phyloP scores from a whole-genome alignment of 2,113 vertebrate species.

The Percopsis transmontana region DNA sequence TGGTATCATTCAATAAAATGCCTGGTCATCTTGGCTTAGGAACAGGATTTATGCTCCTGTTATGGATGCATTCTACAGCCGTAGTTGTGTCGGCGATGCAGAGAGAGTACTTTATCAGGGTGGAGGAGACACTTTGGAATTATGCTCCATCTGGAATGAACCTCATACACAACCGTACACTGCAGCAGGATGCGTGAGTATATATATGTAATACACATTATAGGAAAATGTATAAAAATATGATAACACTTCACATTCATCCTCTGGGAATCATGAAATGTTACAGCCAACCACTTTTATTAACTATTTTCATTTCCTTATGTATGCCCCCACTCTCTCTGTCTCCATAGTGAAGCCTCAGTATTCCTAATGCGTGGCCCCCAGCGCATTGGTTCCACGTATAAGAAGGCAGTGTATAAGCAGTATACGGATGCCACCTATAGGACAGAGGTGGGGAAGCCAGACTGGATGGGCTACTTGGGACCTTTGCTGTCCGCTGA shows the following conservation, averaged over 20 bases:
- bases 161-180: constrained; percentile 56
- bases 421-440: constrained; percentile 84
- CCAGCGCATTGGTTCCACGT: constrained; percentile 68
- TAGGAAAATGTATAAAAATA: background rate
- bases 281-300: background rate
- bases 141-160: constrained; percentile 67
- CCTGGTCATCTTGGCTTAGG: background rate
- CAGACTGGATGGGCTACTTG: constrained; percentile 86
- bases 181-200: constrained; percentile 66
- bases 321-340: background rate
- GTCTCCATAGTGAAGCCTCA: constrained; percentile 50
- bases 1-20: constrained; percentile 39
- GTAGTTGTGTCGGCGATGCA: constrained; percentile 51
- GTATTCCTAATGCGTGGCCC: constrained; percentile 56
- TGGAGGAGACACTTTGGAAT: constrained; percentile 73
- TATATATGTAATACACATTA: background rate
- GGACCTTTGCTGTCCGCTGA: constrained; percentile 87
- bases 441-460: constrained; percentile 77
- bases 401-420: constrained; percentile 89
- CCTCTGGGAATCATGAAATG: no score
- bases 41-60: background rate
- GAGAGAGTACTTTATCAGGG: constrained; percentile 77
- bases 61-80: constrained; percentile 54
- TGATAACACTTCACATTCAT: background rate
- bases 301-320: background rate